Conservation (phyloP, 1,140 invertebrate species). For the Branchinecta lynchi region DNA sequence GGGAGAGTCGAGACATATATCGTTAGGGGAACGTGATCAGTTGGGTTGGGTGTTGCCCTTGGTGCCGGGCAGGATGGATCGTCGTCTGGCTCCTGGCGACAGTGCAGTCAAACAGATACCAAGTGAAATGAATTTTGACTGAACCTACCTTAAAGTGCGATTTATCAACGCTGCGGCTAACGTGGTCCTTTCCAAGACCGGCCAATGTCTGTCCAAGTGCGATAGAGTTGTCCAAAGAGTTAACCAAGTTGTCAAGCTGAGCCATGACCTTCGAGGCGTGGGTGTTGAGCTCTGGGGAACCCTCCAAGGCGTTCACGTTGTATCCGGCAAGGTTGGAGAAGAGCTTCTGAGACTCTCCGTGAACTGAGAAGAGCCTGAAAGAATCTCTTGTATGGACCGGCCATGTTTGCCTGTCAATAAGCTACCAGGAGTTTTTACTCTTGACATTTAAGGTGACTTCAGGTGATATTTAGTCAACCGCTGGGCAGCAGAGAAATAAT, state of each 20-base stretch:
- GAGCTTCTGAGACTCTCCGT: background rate
- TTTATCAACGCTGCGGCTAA: background rate
- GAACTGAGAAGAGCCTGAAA: background rate
- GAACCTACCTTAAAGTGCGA: background rate
- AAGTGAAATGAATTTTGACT: too few species aligned
- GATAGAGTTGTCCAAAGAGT: background rate
- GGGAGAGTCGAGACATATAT: too few species aligned
- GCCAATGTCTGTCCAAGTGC: background rate
- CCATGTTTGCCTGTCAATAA: too few species aligned
- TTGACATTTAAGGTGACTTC: too few species aligned
- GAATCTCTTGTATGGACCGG: background rate
- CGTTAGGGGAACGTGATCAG: too few species aligned
- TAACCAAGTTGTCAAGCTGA: background rate
- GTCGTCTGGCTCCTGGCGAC: too few species aligned
- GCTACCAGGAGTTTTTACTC: too few species aligned
- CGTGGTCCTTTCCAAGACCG: background rate
- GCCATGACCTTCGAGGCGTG: constrained; percentile 1
- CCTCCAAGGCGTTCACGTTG: background rate
- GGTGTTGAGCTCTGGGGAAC: background rate
- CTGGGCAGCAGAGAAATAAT: too few species aligned
- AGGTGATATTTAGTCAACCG: too few species aligned
- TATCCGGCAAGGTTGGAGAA: background rate
- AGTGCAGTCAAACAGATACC: too few species aligned
- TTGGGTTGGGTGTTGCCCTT: too few species aligned
- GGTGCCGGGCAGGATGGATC: too few species aligned